Evolutionary conservation across 2,113 vertebrate genomes (phyloP).

Genomic region (Herpetotheres cachinnans): DNA sequence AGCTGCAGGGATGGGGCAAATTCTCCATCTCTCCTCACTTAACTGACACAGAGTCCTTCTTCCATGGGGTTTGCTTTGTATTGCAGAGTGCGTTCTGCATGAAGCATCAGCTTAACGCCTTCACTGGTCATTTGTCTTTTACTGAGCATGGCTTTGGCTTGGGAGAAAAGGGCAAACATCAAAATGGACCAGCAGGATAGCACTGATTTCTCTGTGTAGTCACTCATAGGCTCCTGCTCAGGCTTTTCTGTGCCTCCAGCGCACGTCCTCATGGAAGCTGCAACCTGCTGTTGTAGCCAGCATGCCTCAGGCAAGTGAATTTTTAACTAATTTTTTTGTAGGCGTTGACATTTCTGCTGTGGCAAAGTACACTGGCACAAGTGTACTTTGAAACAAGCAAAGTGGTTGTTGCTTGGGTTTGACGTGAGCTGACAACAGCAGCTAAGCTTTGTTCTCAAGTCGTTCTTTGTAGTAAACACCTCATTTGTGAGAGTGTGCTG

Average conservation of each 20-base stretch:
- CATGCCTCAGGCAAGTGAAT: accelerated
- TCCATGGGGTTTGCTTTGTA: background rate
- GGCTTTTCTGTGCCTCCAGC: background rate
- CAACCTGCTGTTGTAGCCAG: background rate
- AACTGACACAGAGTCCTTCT: background rate
- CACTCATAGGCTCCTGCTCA: accelerated
- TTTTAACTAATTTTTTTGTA: background rate
- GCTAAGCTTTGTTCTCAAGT: background rate
- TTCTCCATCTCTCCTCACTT: accelerated
- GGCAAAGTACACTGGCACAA: background rate
- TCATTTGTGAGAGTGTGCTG: too few species aligned
- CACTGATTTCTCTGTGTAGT: background rate
- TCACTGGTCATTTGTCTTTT: background rate
- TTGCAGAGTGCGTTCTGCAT: background rate
- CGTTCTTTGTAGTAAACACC: background rate
- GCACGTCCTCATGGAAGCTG: background rate
- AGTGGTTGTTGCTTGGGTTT: background rate
- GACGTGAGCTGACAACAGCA: background rate
- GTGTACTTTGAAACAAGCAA: background rate
- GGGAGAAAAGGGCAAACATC: background rate
- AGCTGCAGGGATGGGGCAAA: background rate
- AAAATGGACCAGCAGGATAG: accelerated
- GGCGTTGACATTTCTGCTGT: background rate
- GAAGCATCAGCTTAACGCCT: background rate
- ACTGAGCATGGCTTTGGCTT: accelerated